Conservation (phyloP, 2,113 vertebrate genomes). For the Ageneiosus marmoratus region DNA sequence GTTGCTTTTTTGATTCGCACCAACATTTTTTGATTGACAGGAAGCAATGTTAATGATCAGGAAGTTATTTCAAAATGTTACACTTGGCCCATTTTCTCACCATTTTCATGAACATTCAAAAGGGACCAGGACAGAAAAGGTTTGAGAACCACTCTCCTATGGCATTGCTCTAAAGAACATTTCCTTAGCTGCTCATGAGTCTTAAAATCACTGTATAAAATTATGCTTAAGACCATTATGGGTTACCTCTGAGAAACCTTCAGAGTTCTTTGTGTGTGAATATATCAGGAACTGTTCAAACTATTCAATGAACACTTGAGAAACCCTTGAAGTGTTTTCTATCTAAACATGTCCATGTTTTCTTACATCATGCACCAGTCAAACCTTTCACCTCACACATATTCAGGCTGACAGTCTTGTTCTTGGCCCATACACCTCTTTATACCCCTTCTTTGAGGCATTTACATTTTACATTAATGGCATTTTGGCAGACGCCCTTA, state of each 20-base stretch:
- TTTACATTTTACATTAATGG: conserved; percentile 13
- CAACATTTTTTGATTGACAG: no score
- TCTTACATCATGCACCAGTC: not conserved
- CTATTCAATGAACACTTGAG: not conserved
- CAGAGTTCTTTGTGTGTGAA: no score
- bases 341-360: not conserved
- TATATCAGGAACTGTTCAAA: not conserved
- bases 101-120: no score
- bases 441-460: conserved; percentile 14
- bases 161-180: not conserved
- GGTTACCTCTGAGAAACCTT: not conserved
- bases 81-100: no score
- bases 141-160: not conserved
- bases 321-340: not conserved
- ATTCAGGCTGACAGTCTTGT: conserved; percentile 26
- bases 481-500: no score
- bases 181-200: not conserved
- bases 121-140: no score
- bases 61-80: no score
- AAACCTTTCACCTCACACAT: not conserved
- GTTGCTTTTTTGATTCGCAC: no score
- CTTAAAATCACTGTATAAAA: not conserved
- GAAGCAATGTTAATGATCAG: no score
- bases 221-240: no score
- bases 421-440: conserved; percentile 29